Base-by-base conservation (phyloP, 1,140 invertebrate genomes). In the Drosophila repleta region DNA sequence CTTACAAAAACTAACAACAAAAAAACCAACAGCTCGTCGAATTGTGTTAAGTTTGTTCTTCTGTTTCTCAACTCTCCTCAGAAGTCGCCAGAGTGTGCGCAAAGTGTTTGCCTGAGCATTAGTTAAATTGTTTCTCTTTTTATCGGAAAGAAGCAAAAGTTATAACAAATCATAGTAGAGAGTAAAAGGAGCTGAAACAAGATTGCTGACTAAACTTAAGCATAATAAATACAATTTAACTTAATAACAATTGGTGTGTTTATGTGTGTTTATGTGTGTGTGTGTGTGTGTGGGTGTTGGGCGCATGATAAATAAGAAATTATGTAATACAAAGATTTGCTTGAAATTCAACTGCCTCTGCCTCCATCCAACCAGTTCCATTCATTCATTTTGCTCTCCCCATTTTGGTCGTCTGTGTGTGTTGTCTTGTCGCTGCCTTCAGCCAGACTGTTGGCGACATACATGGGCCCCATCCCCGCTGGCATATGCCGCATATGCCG, bases 1-100 rank as follows among this genome's bases (percentile, higher is more conserved):
- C 80, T 84, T 84, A 84, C 80, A 76, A 84, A 84, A 84, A 79
- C 80, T 84, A 84, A 84, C 80, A 84, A 84, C 80, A 84, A 84
- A 63, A 74, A 78, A 80, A 76, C 73, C 65, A 84, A 73, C 80
- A 83, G 76, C 55, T 58, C 70, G 61, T 73, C 63, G 61, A 65
- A 69, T 74, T 60, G 69, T 69, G 67, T 80, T 56, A 68, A 84
- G 81, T 62, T 67, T 70, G 73, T 17, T 32, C 7, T 18, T 66
- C 39, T 37, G 7, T 37, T 17, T 17, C 2, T 43, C 39, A 35
- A 35, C 39, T 43, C 39, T 17, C 3, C 15, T 41, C 39, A 7
- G 4, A 17, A 43, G 17, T 35, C 32, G 32, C 32, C 41, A 49
- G 46, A 67, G 63, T 81, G 76, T 84, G 80, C 80, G 80, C 81